These are phyloP conservation scores for Scotopteryx bipunctaria DNA, from an alignment of 2,888 invertebrate species.

Conservation along the genomic window DNA sequence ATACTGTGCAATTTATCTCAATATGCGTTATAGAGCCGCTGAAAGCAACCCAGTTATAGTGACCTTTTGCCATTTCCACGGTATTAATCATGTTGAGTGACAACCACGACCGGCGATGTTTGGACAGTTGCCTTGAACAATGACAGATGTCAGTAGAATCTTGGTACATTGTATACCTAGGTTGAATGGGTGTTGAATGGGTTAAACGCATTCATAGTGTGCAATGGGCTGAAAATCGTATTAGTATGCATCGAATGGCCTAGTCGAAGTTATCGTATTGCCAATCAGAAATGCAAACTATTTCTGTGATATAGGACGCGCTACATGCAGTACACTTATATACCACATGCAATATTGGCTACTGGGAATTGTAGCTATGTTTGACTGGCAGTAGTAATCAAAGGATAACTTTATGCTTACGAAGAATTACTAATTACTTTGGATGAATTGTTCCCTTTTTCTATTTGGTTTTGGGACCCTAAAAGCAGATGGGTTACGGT, in stretches of 20 bases:
- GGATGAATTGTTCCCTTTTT: too few species aligned
- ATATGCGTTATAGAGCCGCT: background rate
- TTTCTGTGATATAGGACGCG: background rate
- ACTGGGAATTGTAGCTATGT: background rate
- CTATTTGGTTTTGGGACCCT: background rate
- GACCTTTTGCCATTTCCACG: constrained; percentile 21
- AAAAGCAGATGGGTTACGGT: too few species aligned
- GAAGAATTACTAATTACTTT: too few species aligned
- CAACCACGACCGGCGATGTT: constrained; percentile 42
- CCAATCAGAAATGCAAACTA: constrained; percentile 18
- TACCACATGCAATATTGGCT: background rate
- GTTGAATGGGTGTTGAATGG: constrained; percentile 1
- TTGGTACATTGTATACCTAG: background rate
- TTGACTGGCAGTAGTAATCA: background rate
- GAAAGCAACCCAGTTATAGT: constrained; percentile 7
- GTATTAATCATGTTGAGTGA: constrained; percentile 58
- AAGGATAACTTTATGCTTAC: too few species aligned
- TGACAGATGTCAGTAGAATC: constrained; percentile 23
- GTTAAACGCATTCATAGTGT: constrained; percentile 14
- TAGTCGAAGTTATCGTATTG: constrained; percentile 17
- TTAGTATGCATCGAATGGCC: constrained; percentile 18
- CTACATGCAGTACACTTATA: constrained; percentile 1
- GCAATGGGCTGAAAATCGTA: constrained; percentile 21
- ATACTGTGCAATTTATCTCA: background rate
- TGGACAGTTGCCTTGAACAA: constrained; percentile 40